Conservation (phyloP, 2,113 vertebrate genomes). For the Psammodynastes pulverulentus region DNA sequence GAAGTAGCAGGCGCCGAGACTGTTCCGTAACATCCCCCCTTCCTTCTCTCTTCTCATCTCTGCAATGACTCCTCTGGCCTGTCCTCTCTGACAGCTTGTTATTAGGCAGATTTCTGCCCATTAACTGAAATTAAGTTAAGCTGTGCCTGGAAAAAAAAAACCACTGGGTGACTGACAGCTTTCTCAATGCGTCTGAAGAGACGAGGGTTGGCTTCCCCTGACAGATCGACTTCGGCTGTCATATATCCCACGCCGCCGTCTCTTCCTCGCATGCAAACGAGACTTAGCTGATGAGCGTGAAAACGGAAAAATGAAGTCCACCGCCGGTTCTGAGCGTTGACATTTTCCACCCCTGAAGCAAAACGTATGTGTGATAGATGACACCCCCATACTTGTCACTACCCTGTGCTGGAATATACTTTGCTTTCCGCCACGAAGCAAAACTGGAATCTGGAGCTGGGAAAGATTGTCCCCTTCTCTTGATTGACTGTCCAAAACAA, state of each 20-base stretch:
- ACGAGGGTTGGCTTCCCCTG: slow-evolving; percentile 5
- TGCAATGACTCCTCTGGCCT: slow-evolving; percentile 14
- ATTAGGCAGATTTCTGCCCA: slow-evolving; percentile 48
- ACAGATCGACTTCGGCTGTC: slow-evolving; percentile 9
- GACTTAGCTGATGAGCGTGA: neutral
- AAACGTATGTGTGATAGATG: neutral
- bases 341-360: neutral
- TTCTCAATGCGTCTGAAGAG: slow-evolving; percentile 42
- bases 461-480: neutral
- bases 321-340: neutral
- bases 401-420: neutral
- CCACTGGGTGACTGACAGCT: slow-evolving; percentile 24
- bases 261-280: neutral
- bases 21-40: neutral
- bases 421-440: neutral
- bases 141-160: slow-evolving; percentile 42
- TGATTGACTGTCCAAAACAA: neutral
- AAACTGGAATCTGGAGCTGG: neutral
- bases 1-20: neutral
- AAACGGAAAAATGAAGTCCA: neutral
- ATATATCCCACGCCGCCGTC: neutral
- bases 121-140: slow-evolving; percentile 59
- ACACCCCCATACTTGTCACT: neutral
- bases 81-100: slow-evolving; percentile 48
- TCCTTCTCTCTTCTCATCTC: slow-evolving; percentile 8